Evolutionary conservation across 2,113 vertebrate genomes (phyloP).

Genomic region (Ammodytes dubius): DNA sequence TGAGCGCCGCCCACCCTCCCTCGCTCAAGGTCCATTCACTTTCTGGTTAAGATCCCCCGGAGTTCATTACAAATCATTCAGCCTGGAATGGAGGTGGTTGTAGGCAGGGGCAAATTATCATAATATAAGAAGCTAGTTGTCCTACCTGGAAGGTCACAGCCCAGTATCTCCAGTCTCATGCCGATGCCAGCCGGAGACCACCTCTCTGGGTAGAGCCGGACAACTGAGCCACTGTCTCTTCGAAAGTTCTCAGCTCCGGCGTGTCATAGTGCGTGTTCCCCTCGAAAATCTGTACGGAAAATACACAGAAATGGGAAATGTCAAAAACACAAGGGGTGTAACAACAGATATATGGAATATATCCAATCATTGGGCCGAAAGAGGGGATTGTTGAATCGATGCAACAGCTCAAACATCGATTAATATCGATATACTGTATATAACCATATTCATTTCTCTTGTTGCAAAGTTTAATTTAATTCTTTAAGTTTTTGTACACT

Average conservation of each 20-base stretch:
- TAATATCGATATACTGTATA: no score
- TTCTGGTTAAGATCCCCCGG: slow-evolving; percentile 25
- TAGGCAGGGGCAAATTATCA: slow-evolving; percentile 15
- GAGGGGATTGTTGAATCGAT: no score
- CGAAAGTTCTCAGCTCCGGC: slow-evolving; percentile 94
- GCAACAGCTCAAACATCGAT: no score
- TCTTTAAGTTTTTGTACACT: no score
- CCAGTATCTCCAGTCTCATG: slow-evolving; percentile 96
- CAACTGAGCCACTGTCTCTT: slow-evolving; percentile 89
- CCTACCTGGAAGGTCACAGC: slow-evolving; percentile 97
- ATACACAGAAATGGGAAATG: not conserved
- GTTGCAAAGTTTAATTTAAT: no score
- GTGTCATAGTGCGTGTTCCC: slow-evolving; percentile 97
- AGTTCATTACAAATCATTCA: slow-evolving; percentile 50
- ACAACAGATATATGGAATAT: no score
- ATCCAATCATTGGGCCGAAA: no score
- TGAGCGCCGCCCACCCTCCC: slow-evolving; percentile 1
- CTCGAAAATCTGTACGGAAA: slow-evolving; percentile 90
- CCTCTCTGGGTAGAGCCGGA: slow-evolving; percentile 93
- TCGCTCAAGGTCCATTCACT: slow-evolving; percentile 54
- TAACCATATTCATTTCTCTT: no score
- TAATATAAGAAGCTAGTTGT: not conserved
- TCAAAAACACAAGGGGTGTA: not conserved
- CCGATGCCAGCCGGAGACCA: slow-evolving; percentile 98
- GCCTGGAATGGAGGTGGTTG: slow-evolving; percentile 9